Conservation (phyloP, 2,888 invertebrate species). For the Dasypogon diadema region DNA sequence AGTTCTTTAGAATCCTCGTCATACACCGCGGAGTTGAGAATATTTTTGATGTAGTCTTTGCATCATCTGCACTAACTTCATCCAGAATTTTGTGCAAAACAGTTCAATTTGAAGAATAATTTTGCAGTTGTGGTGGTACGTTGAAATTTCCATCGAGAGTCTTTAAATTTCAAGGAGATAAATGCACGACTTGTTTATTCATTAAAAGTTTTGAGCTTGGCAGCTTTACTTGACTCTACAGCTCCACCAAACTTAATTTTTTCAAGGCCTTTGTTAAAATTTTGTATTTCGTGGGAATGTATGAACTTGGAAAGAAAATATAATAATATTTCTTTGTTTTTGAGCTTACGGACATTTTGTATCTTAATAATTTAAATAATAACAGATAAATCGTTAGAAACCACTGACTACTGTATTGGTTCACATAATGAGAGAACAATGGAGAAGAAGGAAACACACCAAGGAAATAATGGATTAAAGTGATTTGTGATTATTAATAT, state of each 20-base stretch:
- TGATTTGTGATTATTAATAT: too few species aligned
- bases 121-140: not conserved
- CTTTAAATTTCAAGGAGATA: not conserved
- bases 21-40: not conserved
- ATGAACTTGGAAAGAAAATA: too few species aligned
- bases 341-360: too few species aligned
- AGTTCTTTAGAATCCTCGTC: not conserved
- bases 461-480: too few species aligned
- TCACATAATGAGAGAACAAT: too few species aligned
- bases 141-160: not conserved
- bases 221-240: not conserved
- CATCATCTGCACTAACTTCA: not conserved
- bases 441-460: too few species aligned
- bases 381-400: too few species aligned
- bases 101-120: not conserved
- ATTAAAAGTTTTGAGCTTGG: conserved; percentile 17
- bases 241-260: not conserved
- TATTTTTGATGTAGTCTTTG: not conserved
- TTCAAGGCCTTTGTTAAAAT: not conserved
- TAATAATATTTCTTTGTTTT: too few species aligned
- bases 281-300: not conserved
- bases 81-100: not conserved
- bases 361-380: too few species aligned
- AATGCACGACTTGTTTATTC: conserved; percentile 18
- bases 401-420: too few species aligned